Base-by-base conservation (phyloP, 2,797 vertebrate species). In the Leucoraja ocellata region DNA sequence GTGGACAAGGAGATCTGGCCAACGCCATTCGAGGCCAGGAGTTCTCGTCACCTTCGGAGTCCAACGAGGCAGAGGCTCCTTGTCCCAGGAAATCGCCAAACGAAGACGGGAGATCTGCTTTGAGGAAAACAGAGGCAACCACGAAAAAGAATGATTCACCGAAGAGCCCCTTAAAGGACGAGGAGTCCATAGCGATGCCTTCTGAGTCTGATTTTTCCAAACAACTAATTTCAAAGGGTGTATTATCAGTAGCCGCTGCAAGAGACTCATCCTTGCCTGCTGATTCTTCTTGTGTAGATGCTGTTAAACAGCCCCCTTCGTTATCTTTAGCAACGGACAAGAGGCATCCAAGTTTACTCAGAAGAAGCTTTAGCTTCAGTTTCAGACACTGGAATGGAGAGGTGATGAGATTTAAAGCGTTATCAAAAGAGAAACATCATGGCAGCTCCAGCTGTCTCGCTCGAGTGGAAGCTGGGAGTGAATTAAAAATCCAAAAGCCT, bases 381-480 rank as follows among this genome's bases (percentile, higher is more conserved):
- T 98, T 98, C 95, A 96, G 98, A 8, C 97, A 98, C 94, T 97
- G 97, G 97, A 97, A 95, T 0, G 97, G 95, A 0, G 98, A 98
- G 94, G 93, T 95, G 90, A 95, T 96, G 91, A 95, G 95, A 0
- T 94, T 96, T 93, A 95, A 95, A 23, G 96, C 96, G 0, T 95
- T 97, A 7, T 95, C 96, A 92, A 96, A 96, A 91, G 97, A 97
- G 94, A 96, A 96, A 94, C 96, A 97, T 91, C 97, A 97, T 96
- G 96, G 97, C 96, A 98, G 98, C 96, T 98, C 98, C 0, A 97
- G 97, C 32, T 97, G 97, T 94, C 95, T 97, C 2, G 91, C 71
- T 74, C 68, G 90, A 11, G 90, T 54, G 71, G 90, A 76, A 46
- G 39, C 36, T 36, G 65, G 21, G 32, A 63, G 83, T 14, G 93